These are phyloP conservation scores for Sanderia malayensis DNA, from an alignment of 30 jellyfish, hydroid and myxozoan genomes.

Conservation along the genomic window DNA sequence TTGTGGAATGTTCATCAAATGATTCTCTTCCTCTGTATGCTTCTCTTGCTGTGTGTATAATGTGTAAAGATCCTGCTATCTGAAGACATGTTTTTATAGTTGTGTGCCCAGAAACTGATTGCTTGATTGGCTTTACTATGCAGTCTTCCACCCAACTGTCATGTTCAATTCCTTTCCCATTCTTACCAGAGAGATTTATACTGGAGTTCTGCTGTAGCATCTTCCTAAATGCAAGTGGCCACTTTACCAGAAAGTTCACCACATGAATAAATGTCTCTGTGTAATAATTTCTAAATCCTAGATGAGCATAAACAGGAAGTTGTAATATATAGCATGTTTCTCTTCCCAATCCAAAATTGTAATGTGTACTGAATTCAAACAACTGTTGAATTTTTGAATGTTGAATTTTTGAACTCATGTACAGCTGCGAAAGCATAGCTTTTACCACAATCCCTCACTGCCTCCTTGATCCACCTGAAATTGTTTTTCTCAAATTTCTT, in stretches of 20 bases:
- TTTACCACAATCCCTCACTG: constrained; percentile 3
- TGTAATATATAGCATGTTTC: constrained; percentile 17
- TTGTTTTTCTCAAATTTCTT: not conserved
- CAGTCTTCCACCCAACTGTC: constrained; percentile 29
- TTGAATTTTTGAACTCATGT: not conserved
- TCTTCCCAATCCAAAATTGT: constrained; percentile 27
- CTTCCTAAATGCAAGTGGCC: constrained; percentile 24
- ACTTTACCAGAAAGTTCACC: constrained; percentile 17
- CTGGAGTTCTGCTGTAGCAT: not conserved
- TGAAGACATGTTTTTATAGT: not conserved
- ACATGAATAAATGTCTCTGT: constrained; percentile 13
- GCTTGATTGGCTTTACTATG: constrained; percentile 24
- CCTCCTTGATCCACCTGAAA: not conserved
- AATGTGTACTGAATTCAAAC: not conserved
- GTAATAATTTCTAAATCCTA: constrained; percentile 22
- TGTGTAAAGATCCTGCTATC: constrained; percentile 12
- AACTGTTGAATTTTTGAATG: not conserved
- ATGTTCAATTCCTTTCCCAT: constrained; percentile 17
- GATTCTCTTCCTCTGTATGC: constrained; percentile 28
- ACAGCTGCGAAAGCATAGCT: constrained; percentile 1
- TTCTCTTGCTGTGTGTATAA: constrained; percentile 5
- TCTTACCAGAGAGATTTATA: constrained; percentile 17
- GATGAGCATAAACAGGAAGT: constrained; percentile 9
- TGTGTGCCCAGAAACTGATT: constrained; percentile 21
- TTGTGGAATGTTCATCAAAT: constrained; percentile 25